Percentiles rank a stretch among this genome's conserved stretches.
phyloP scores from a whole-genome alignment of 2,888 invertebrate genomes.

The Brachyptera risi region DNA sequence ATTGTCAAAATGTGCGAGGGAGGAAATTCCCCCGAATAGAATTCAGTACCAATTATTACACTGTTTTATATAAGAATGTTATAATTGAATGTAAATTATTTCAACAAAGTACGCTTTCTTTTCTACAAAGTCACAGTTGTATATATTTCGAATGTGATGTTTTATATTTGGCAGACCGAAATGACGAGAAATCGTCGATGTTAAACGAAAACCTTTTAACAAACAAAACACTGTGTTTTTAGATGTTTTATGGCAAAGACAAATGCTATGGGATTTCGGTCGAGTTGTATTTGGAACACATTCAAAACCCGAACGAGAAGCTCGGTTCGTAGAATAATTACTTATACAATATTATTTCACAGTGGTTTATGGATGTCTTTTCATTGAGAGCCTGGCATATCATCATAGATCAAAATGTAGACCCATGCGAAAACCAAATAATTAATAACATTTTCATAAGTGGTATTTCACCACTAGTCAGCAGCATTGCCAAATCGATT shows the following conservation, averaged over 20 bases:
- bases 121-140: constrained; percentile 12
- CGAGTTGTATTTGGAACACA: constrained; percentile 16
- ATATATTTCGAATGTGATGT: constrained; percentile 15
- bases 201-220: constrained; percentile 20
- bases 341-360: constrained; percentile 7
- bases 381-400: constrained; percentile 4
- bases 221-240: constrained; percentile 11
- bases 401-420: not conserved
- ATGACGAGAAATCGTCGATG: not conserved
- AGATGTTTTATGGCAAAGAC: constrained; percentile 2
- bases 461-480: not conserved
- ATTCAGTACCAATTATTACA: constrained; percentile 16
- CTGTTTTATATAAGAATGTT: constrained; percentile 17
- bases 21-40: too few relatives aligned
- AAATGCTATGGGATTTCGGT: constrained; percentile 19
- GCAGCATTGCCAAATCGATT: not conserved
- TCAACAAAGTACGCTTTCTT: constrained; percentile 5
- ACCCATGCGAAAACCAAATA: constrained; percentile 1
- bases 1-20: too few relatives aligned
- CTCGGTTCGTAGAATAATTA: too few relatives aligned
- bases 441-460: constrained; percentile 7
- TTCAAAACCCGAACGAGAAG: constrained; percentile 15
- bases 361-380: constrained; percentile 12
- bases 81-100: not conserved
- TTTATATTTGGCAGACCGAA: constrained; percentile 16